Percentiles rank a stretch among this genome's conserved stretches.
Evolutionary conservation across 1,140 invertebrate genomes (phyloP).

Genomic region (Drosophila rufa): DNA sequence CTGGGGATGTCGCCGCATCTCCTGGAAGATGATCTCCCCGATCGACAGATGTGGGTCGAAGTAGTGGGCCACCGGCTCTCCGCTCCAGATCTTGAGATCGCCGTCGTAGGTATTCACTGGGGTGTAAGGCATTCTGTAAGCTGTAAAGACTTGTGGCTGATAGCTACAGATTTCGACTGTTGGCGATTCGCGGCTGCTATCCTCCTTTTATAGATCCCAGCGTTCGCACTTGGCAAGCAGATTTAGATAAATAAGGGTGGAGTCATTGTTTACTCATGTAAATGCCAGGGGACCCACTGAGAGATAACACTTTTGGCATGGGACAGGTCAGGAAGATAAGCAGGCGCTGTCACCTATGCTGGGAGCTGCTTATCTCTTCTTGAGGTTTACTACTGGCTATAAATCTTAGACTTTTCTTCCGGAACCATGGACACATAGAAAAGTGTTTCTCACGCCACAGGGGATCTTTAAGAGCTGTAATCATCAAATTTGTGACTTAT

Average conservation of each 20-base stretch:
- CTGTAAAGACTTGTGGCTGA: neutral
- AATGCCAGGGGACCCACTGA: neutral
- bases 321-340: neutral
- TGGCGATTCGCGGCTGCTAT: neutral
- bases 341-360: neutral
- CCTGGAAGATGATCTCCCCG: slow-evolving; percentile 52
- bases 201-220: slow-evolving; percentile 18
- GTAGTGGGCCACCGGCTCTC: neutral
- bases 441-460: no score
- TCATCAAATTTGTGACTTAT: no score
- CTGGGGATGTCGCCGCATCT: slow-evolving; percentile 66
- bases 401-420: no score
- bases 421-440: no score
- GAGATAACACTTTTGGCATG: neutral
- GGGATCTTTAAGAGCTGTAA: no score
- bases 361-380: neutral
- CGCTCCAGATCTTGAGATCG: slow-evolving; percentile 53
- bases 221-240: neutral
- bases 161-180: slow-evolving; percentile 13
- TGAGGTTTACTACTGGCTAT: no score
- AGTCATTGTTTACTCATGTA: neutral
- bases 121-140: slow-evolving; percentile 17
- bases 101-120: slow-evolving; percentile 38
- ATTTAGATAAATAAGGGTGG: neutral
- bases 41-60: slow-evolving; percentile 18